A percentile compares a stretch with the other conserved stretches of the same genome.
Evolutionary conservation across 1,140 invertebrate genomes (phyloP).

Genomic region (Procambarus virginalis): DNA sequence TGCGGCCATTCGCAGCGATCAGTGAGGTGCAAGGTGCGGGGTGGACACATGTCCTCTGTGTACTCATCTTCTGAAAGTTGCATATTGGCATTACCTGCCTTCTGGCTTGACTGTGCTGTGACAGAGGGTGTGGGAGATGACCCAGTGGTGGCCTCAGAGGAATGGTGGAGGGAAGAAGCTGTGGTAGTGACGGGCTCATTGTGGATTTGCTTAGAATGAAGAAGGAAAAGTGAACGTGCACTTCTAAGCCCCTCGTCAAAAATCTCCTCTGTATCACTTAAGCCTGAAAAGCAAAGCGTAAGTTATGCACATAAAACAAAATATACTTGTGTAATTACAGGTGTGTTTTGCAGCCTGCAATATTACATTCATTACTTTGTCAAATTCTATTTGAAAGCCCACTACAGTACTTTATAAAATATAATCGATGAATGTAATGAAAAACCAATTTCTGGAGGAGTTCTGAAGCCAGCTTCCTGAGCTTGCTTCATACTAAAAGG

Average conservation of each 20-base stretch:
- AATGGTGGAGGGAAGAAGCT: not conserved
- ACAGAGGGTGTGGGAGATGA: not conserved
- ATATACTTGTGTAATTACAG: too few species aligned
- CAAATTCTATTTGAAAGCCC: too few species aligned
- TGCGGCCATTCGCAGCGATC: slow-evolving; percentile 95
- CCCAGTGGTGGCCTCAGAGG: not conserved
- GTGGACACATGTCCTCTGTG: slow-evolving; percentile 34
- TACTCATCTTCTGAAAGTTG: slow-evolving; percentile 7
- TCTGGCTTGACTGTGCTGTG: not conserved
- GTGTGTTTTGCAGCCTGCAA: too few species aligned
- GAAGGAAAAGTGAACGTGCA: slow-evolving; percentile 1
- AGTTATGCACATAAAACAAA: too few species aligned
- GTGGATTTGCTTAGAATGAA: not conserved
- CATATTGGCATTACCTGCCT: not conserved
- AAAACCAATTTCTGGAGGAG: too few species aligned
- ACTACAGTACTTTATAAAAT: too few species aligned
- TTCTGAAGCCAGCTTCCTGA: too few species aligned
- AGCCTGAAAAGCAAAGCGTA: not conserved
- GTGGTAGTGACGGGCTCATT: not conserved
- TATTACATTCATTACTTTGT: too few species aligned
- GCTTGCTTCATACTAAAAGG: too few species aligned
- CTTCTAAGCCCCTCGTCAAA: not conserved
- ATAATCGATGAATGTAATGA: too few species aligned
- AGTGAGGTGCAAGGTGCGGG: slow-evolving; percentile 79
- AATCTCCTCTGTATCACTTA: not conserved